Conservation (phyloP, 2,113 vertebrate species). For the Saccopteryx leptura region DNA sequence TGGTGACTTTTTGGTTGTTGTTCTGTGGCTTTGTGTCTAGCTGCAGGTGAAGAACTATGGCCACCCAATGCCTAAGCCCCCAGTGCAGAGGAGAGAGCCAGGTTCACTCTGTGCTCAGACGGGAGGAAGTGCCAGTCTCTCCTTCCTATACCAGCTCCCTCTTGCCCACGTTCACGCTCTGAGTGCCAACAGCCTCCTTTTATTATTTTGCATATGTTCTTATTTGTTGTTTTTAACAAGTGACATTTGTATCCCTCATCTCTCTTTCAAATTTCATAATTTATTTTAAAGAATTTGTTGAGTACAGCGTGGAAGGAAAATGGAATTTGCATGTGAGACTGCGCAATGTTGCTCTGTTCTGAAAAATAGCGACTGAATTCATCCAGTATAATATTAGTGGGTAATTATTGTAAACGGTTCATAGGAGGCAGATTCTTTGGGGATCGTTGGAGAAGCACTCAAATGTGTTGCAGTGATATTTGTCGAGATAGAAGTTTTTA, state of each 20-base stretch:
- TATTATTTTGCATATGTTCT: background rate
- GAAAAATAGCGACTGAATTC: background rate
- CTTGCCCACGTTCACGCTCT: background rate
- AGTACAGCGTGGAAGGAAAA: background rate
- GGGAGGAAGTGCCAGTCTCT: background rate
- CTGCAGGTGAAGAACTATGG: background rate
- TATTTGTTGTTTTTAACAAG: background rate
- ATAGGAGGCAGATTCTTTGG: background rate
- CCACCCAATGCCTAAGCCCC: background rate
- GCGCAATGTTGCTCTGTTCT: background rate
- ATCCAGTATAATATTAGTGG: background rate
- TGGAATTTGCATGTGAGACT: background rate
- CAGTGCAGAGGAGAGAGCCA: background rate
- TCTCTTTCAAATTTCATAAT: background rate
- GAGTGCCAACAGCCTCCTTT: background rate
- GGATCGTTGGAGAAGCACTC: background rate
- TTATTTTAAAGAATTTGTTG: background rate
- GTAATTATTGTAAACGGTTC: background rate
- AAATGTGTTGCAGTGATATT: slow-evolving; percentile 8
- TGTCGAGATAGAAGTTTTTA: background rate
- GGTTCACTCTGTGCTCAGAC: background rate
- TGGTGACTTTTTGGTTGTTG: background rate
- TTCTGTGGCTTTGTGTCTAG: background rate
- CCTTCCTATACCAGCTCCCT: background rate
- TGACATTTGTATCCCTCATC: background rate